These are phyloP conservation scores for Ladona fulva DNA, from an alignment of 1,140 invertebrate species.

Conservation along the genomic window DNA sequence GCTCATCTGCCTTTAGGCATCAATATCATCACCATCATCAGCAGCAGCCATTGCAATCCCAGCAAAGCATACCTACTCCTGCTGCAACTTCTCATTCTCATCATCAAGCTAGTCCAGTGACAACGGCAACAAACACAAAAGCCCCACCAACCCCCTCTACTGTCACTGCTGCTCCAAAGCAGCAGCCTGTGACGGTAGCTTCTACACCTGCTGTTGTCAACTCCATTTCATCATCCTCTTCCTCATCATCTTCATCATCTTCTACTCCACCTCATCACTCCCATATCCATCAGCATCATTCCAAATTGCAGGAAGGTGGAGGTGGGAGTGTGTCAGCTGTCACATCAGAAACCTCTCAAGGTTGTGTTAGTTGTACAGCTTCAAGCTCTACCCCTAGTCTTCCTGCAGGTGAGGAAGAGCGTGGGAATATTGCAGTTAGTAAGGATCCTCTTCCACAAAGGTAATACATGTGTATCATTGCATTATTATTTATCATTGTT, in stretches of 20 bases:
- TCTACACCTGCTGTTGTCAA: neutral
- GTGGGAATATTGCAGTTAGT: neutral
- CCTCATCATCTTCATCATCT: neutral
- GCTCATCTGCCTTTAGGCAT: neutral
- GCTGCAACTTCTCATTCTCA: neutral
- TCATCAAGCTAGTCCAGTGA: neutral
- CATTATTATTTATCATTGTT: too few relatives aligned
- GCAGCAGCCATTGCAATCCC: neutral
- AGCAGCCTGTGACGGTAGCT: neutral
- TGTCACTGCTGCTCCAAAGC: neutral
- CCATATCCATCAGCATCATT: conserved; percentile 22
- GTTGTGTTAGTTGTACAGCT: neutral
- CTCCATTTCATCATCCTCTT: neutral
- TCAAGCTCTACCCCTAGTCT: neutral
- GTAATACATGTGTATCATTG: neutral
- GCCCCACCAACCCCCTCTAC: neutral
- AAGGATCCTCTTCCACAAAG: neutral
- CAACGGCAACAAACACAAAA: neutral
- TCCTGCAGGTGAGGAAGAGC: neutral
- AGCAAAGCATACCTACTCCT: neutral
- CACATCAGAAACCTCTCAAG: neutral
- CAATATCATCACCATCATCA: neutral
- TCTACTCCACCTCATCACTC: conserved; percentile 2
- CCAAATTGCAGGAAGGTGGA: conserved; percentile 15
- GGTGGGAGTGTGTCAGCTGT: neutral